phyloP scores from a whole-genome alignment of 2,888 invertebrate species.

The Diarsia rubi region DNA sequence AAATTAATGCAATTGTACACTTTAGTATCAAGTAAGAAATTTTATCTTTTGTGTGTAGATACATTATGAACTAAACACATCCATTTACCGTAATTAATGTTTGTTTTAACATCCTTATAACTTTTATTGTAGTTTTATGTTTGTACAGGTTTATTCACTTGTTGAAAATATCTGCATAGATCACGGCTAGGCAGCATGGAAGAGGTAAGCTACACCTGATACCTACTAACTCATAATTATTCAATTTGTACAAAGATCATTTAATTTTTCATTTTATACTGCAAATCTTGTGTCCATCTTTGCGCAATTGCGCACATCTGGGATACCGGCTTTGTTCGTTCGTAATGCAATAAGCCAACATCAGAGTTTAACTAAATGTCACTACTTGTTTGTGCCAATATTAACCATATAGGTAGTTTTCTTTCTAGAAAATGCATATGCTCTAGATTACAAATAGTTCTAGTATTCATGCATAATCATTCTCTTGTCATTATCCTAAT shows the following conservation, averaged over 20 bases:
- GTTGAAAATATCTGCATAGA: slow-evolving; percentile 35
- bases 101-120: slow-evolving; percentile 9
- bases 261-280: neutral
- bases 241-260: neutral
- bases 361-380: neutral
- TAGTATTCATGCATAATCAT: neutral
- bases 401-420: neutral
- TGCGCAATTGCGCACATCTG: too few relatives aligned
- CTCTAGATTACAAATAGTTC: neutral
- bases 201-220: slow-evolving; percentile 40
- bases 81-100: neutral
- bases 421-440: neutral
- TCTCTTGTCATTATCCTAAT: too few relatives aligned
- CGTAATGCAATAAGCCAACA: neutral
- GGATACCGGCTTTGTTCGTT: neutral
- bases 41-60: neutral
- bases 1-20: neutral
- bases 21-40: slow-evolving; percentile 25
- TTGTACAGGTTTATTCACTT: slow-evolving; percentile 63
- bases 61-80: neutral
- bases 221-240: neutral
- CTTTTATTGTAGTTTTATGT: slow-evolving; percentile 37
- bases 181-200: slow-evolving; percentile 38
- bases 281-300: neutral
- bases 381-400: neutral